phyloP scores from a whole-genome alignment of 2,888 invertebrate genomes.

The Agriopis leucophaearia region DNA sequence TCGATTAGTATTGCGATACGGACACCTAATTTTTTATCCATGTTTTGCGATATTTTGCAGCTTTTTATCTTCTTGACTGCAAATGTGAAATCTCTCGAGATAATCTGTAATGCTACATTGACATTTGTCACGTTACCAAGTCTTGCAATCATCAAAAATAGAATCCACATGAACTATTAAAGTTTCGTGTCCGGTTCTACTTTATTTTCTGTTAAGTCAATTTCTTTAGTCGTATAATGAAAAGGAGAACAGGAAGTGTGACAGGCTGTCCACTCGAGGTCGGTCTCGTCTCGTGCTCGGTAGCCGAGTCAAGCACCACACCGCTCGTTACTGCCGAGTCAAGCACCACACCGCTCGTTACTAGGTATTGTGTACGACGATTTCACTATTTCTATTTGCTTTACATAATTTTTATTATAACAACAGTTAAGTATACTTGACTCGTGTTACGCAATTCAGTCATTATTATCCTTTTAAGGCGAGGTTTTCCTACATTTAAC shows the following conservation, averaged over 20 bases:
- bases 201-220: background rate
- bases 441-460: background rate
- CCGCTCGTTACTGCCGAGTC: background rate
- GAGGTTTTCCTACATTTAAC: background rate
- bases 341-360: background rate
- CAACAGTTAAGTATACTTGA: background rate
- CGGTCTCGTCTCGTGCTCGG: background rate
- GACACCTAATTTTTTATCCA: conserved; percentile 16
- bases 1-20: conserved; percentile 12
- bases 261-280: conserved; percentile 6
- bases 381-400: conserved; percentile 2
- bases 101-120: conserved; percentile 9
- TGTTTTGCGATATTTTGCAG: conserved; percentile 13
- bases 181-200: conserved; percentile 5
- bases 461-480: background rate
- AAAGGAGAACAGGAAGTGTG: conserved; percentile 6
- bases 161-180: background rate
- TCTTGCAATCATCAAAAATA: conserved; percentile 5
- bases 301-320: conserved; percentile 1
- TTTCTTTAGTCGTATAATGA: background rate
- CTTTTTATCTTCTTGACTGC: conserved; percentile 8
- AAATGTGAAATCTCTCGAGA: conserved; percentile 5
- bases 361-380: background rate
- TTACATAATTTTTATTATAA: conserved; percentile 1
- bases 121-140: conserved; percentile 7